Conservation (phyloP, 2,797 vertebrate species). For the Microctenopoma steveboyesi region DNA sequence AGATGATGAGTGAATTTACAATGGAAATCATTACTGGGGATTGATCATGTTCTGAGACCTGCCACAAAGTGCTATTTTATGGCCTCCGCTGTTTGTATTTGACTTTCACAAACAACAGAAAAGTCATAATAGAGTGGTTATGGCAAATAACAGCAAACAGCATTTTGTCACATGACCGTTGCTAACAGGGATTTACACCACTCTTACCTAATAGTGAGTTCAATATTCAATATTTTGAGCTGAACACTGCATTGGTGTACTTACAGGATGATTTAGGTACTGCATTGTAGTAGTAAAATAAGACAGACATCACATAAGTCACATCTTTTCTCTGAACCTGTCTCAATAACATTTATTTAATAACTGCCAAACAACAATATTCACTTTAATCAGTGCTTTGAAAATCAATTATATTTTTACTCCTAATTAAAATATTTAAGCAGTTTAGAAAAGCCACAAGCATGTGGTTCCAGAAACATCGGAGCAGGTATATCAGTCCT, state of each 20-base stretch:
- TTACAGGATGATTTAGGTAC: neutral
- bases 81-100: constrained; percentile 73
- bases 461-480: constrained; percentile 10
- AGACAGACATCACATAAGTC: neutral
- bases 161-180: constrained; percentile 41
- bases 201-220: constrained; percentile 48
- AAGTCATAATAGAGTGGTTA: constrained; percentile 58
- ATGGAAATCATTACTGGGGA: constrained; percentile 71
- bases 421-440: neutral
- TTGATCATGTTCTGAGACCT: constrained; percentile 67
- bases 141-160: constrained; percentile 64
- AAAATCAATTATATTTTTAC: neutral
- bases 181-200: constrained; percentile 20
- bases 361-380: neutral
- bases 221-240: constrained; percentile 19
- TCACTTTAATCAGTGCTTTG: neutral
- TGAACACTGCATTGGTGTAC: constrained; percentile 3
- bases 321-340: neutral
- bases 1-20: constrained; percentile 50
- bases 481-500: constrained; percentile 26
- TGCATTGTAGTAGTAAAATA: neutral
- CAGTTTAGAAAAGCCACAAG: neutral
- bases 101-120: constrained; percentile 66
- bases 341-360: neutral
- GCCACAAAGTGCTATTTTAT: constrained; percentile 78